Evolutionary conservation across 2,797 vertebrate species (phyloP), one percentile per base, ranked within the genome.

Genomic region (Odontamblyopus lacepedii): DNA sequence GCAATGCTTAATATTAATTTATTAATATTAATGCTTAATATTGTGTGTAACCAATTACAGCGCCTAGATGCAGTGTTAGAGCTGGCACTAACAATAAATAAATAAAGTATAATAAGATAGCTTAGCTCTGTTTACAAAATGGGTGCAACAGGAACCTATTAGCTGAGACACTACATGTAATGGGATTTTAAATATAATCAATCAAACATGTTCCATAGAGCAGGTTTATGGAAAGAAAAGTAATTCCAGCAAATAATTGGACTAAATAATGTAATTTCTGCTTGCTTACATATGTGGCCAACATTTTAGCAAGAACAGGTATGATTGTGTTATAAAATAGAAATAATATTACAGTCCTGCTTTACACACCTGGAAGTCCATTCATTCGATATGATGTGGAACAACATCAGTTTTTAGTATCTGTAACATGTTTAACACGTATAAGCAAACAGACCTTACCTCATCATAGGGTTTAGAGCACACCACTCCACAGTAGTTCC

Each of bases 401-500:
- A n/a, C 50, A 53, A 53, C 4, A 18, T 53, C 18, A 53, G 0
- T 18, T 53, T 53, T 53, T 53, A 6, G 18, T 5, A 53, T 53
- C 1, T 53, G 5, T 50, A 50, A 1, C 16, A 50, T 51, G 16
- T 16, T 51, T 51, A 51, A 16, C 15, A 16, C 50, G 19, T 51
- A 55, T 55, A 23, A 59, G 13, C 56, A 7, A 4, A 59, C 5
- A 9, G 4, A 60, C 26, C 11, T 88, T 80, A 99, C 98, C 95
- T 98, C 95, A 1, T 96, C 94, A 0, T 97, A 98, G 1, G 88
- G 86, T 77, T 85, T 93, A 1, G 98, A 99, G 75, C 89, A 94
- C 44, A 95, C 4, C 0, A 99, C 87, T 5, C 95, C 95, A 29
- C 96, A 96, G 91, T 95, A 98, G 55, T 94, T 93, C 97, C 97